Conservation (phyloP, 2,113 vertebrate genomes). For the Callorhinus ursinus region DNA sequence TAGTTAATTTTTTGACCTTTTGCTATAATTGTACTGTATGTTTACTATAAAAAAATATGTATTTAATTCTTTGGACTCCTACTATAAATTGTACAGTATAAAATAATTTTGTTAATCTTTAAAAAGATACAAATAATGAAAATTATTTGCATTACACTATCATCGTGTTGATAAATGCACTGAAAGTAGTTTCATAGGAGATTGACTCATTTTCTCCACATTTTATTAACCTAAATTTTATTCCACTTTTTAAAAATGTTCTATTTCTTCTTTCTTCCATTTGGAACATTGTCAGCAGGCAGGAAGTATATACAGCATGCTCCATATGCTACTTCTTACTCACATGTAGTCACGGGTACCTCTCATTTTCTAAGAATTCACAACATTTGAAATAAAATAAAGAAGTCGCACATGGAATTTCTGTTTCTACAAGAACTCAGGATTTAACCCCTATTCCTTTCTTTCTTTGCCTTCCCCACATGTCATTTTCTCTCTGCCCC, state of each 20-base stretch:
- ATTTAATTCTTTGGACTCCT: conserved; percentile 23
- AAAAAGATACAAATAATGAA: background rate
- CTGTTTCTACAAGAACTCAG: background rate
- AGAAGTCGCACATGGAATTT: background rate
- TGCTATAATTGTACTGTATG: background rate
- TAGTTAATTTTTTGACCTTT: conserved; percentile 37
- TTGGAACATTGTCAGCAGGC: background rate
- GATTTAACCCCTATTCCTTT: background rate
- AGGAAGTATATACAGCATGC: background rate
- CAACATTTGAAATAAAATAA: conserved; percentile 42
- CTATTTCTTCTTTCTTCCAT: background rate
- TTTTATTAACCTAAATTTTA: conserved; percentile 33
- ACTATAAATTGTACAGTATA: background rate
- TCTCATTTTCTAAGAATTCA: conserved; percentile 51
- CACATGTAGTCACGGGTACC: background rate
- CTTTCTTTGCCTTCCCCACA: background rate
- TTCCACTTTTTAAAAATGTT: background rate
- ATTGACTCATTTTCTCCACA: background rate
- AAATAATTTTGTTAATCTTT: background rate
- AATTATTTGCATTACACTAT: background rate
- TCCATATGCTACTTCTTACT: background rate
- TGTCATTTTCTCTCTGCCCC: background rate
- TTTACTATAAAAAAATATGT: conserved; percentile 24
- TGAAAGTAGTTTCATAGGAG: background rate
- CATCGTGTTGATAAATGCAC: background rate